Conservation (phyloP, 2,888 invertebrate genomes). For the Cheilosia urbana region DNA sequence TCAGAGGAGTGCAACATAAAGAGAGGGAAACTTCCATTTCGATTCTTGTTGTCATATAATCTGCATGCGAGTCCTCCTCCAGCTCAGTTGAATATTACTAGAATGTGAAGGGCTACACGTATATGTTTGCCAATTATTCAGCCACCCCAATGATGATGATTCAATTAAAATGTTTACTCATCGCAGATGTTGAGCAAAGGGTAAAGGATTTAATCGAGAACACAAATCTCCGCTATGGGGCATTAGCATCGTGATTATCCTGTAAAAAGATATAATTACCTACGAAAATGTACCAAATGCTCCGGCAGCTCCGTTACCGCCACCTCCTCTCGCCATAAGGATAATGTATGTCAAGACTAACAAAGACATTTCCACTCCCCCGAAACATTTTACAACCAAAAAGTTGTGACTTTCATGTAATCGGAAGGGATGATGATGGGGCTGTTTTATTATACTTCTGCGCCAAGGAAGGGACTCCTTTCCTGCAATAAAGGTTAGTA, state of each 20-base stretch:
- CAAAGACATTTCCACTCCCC: slow-evolving; percentile 9
- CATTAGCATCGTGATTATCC: slow-evolving; percentile 45
- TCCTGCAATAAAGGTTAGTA: slow-evolving; percentile 15
- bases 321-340: slow-evolving; percentile 27
- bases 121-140: background rate
- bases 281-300: slow-evolving; percentile 28
- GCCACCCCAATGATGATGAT: slow-evolving; percentile 41
- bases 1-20: slow-evolving; percentile 23
- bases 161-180: slow-evolving; percentile 61
- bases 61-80: slow-evolving; percentile 21
- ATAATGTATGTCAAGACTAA: slow-evolving; percentile 36
- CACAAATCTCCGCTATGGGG: slow-evolving; percentile 12
- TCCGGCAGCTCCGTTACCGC: slow-evolving; percentile 9
- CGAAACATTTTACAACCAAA: slow-evolving; percentile 10
- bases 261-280: slow-evolving; percentile 56
- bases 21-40: slow-evolving; percentile 2
- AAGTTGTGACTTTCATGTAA: slow-evolving; percentile 29
- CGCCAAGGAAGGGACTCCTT: background rate
- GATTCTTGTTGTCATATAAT: slow-evolving; percentile 7
- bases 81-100: background rate
- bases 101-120: background rate
- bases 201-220: background rate
- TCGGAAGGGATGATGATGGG: slow-evolving; percentile 6
- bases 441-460: slow-evolving; percentile 14
- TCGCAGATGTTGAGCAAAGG: slow-evolving; percentile 26